Evolutionary conservation across 2,888 invertebrate genomes (phyloP).

Genomic region (Lacanobia oleracea): DNA sequence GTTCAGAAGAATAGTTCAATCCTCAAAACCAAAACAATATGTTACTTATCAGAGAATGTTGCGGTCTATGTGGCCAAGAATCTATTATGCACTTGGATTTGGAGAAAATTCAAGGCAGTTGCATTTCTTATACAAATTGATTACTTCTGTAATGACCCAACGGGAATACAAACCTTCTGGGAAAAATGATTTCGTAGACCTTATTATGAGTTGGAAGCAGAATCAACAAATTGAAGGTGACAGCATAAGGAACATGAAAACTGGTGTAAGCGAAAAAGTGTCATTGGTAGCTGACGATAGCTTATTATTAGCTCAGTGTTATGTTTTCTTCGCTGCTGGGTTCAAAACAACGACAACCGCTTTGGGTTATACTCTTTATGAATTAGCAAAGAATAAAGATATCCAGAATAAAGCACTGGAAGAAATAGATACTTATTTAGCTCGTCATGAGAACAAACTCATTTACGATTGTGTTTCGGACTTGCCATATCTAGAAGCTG

Average conservation of each 20-base stretch:
- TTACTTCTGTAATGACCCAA: slow-evolving; percentile 53
- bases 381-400: slow-evolving; percentile 56
- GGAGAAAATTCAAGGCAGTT: not conserved
- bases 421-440: slow-evolving; percentile 56
- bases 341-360: slow-evolving; percentile 63
- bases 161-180: slow-evolving; percentile 52
- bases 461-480: slow-evolving; percentile 63
- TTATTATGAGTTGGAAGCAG: slow-evolving; percentile 59
- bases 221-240: slow-evolving; percentile 67
- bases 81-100: too few species aligned
- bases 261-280: slow-evolving; percentile 45
- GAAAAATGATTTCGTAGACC: slow-evolving; percentile 66
- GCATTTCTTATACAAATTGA: slow-evolving; percentile 52
- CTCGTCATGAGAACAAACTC: slow-evolving; percentile 54
- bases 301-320: slow-evolving; percentile 61
- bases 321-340: slow-evolving; percentile 63
- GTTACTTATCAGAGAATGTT: too few species aligned
- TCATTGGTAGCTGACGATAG: slow-evolving; percentile 49
- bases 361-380: slow-evolving; percentile 52
- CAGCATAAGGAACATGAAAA: slow-evolving; percentile 59
- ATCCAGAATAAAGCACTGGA: slow-evolving; percentile 45
- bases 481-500: slow-evolving; percentile 72
- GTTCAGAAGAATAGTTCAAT: slow-evolving; percentile 12
- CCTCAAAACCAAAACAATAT: too few species aligned
- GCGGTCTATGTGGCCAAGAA: too few species aligned